Base-by-base conservation (phyloP, 64 coral and sea anemone species). In the Actinia tenebrosa region DNA sequence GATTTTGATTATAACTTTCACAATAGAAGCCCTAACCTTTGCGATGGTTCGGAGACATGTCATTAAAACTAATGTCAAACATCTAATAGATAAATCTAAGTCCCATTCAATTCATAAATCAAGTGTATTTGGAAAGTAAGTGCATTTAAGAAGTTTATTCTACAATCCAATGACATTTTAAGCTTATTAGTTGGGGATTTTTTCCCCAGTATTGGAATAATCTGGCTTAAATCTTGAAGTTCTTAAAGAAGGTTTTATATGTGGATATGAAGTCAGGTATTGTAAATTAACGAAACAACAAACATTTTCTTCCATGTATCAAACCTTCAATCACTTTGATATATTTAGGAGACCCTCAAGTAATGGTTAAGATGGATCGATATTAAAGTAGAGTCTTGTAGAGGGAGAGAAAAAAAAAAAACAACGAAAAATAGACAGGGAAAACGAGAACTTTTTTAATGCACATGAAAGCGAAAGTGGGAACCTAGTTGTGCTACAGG, bases 61-160 rank as follows among this genome's bases (percentile, higher is more conserved):
- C n/a, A 66, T 66, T 23, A 66, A 66, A 23, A 66, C 63, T 66
- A 66, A 66, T 66, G 63, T 66, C 63, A 66, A 66, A 66, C 63
- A 61, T 16, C 60, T 18, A 61, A 61, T 61, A 66, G n/a, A 66
- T 8, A 22, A 66, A 66, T 1, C 63, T 66, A 66, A 66, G 22
- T 22, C 63, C 63, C 15, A 66, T 23, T 23, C 63, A 22, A 20
- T 66, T 66, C 20, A n/a, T 23, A 66, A 66, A 66, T 66, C 63
- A 66, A 66, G 63, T 22, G 22, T 2, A 23, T 0, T 10, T 9
- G n/a, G n/a, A 23, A 4, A n/a, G 47, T 66, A 14, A 66, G 15
- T 66, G 19, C 22, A 20, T 22, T 66, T 20, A 23, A 66, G 19
- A 66, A 20, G 63, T n/a, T 66, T 66, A 66, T 66, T 66, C 23